Conservation (phyloP, 2,888 invertebrate species). For the Hylaea fasciaria region DNA sequence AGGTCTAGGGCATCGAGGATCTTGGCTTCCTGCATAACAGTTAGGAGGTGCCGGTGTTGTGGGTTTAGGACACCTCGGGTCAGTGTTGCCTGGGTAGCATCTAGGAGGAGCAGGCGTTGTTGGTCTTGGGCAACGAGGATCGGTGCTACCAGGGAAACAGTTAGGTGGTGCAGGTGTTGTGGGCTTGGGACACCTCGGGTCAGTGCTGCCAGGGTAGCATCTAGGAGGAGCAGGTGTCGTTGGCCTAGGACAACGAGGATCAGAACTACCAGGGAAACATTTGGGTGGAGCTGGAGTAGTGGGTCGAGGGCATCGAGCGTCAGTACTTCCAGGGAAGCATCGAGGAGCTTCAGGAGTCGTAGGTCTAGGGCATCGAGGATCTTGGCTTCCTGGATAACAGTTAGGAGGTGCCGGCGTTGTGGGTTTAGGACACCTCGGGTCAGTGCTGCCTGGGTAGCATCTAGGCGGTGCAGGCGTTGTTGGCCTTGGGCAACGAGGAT, state of each 20-base stretch:
- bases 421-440: slow-evolving; percentile 50
- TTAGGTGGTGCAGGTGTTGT: slow-evolving; percentile 45
- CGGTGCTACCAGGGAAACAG: slow-evolving; percentile 49
- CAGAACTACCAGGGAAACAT: slow-evolving; percentile 51
- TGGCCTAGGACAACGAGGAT: slow-evolving; percentile 60
- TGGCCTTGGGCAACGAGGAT: slow-evolving; percentile 47
- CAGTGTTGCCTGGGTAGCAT: slow-evolving; percentile 47
- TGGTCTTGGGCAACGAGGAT: slow-evolving; percentile 43
- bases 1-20: slow-evolving; percentile 52
- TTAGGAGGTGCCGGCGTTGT: slow-evolving; percentile 46
- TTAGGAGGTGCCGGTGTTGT: slow-evolving; percentile 43
- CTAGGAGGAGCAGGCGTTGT: slow-evolving; percentile 25
- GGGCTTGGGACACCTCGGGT: slow-evolving; percentile 56
- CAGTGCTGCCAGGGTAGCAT: slow-evolving; percentile 50
- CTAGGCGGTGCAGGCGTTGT: slow-evolving; percentile 51
- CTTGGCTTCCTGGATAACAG: slow-evolving; percentile 49
- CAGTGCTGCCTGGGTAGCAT: slow-evolving; percentile 46
- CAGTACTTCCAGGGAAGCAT: slow-evolving; percentile 46
- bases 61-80: slow-evolving; percentile 42
- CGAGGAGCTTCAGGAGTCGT: slow-evolving; percentile 46
- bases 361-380: slow-evolving; percentile 55
- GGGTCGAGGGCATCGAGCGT: slow-evolving; percentile 48
- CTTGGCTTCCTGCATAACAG: slow-evolving; percentile 57
- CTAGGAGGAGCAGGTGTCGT: slow-evolving; percentile 45
- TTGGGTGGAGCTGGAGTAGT: slow-evolving; percentile 45